A percentile compares a stretch with the other conserved stretches of the same genome.
These are phyloP conservation scores for Lithophane socia DNA, from an alignment of 2,888 invertebrate genomes.

Conservation along the genomic window DNA sequence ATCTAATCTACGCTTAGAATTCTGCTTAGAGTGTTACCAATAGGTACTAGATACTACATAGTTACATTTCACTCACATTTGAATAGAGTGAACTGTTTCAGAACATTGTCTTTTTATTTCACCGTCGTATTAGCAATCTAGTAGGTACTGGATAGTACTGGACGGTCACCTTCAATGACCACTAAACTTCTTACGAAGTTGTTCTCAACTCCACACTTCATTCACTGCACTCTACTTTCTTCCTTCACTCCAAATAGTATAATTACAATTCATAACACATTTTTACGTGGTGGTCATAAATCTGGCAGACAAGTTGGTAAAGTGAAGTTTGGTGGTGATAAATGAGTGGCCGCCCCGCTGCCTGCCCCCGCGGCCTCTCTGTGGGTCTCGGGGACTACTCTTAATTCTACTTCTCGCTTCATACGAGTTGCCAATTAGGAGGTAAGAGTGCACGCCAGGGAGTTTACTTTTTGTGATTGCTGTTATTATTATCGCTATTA, in stretches of 20 bases:
- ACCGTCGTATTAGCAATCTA: not conserved
- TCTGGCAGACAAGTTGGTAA: constrained; percentile 76
- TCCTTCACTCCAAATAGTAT: constrained; percentile 40
- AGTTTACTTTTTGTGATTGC: not conserved
- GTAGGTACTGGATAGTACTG: too few relatives aligned
- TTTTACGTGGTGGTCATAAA: constrained; percentile 70
- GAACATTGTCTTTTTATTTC: not conserved
- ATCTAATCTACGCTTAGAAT: not conserved
- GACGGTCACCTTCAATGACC: not conserved
- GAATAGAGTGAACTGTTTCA: not conserved
- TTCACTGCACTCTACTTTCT: not conserved
- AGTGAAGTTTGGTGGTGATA: constrained; percentile 71
- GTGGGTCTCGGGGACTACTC: constrained; percentile 46
- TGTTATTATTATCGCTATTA: not conserved
- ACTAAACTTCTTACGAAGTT: not conserved
- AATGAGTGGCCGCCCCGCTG: constrained; percentile 59
- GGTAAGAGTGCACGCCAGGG: constrained; percentile 21
- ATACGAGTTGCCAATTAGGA: constrained; percentile 69
- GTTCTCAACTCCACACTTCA: too few relatives aligned
- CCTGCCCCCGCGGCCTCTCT: not conserved
- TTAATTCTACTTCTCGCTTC: constrained; percentile 71
- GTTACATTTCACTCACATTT: not conserved
- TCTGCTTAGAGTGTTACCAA: not conserved
- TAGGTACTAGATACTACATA: not conserved
- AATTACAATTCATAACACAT: constrained; percentile 67